phyloP scores from a whole-genome alignment of 2,113 vertebrate species.

The Parotia lawesii region DNA sequence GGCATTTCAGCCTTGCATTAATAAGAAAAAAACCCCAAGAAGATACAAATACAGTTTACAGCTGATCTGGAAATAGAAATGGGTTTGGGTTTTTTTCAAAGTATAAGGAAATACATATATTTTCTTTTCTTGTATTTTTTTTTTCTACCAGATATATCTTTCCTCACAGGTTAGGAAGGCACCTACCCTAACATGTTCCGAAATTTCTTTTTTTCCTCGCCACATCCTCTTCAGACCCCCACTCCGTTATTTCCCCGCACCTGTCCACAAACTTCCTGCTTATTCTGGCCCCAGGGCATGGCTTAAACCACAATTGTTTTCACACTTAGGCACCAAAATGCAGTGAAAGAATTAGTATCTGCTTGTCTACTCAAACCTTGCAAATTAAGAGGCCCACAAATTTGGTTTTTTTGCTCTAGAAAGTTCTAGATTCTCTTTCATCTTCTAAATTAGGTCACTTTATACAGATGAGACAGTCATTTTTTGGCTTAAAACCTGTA shows the following conservation, averaged over 20 bases:
- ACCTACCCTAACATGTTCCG: neutral
- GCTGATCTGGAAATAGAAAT: neutral
- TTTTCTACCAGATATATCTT: neutral
- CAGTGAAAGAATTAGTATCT: neutral
- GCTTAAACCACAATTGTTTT: neutral
- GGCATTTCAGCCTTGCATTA: neutral
- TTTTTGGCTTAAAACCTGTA: neutral
- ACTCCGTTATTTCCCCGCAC: neutral
- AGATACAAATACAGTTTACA: neutral
- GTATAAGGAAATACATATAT: neutral
- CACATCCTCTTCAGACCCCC: accelerated
- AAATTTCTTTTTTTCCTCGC: neutral
- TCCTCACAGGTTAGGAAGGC: neutral
- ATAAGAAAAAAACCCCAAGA: neutral
- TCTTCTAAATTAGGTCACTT: neutral
- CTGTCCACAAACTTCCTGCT: neutral
- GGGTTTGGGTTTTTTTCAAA: neutral
- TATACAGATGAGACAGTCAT: neutral
- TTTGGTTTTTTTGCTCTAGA: neutral
- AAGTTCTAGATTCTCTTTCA: neutral
- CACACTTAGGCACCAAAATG: neutral
- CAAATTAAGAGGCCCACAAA: neutral
- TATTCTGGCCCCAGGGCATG: neutral
- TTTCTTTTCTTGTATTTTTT: neutral
- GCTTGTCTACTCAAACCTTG: neutral